A percentile compares a stretch with the other conserved stretches of the same genome.
Evolutionary conservation across 2,113 vertebrate species (phyloP).

Genomic region (Cyphomyrus plagiostoma): DNA sequence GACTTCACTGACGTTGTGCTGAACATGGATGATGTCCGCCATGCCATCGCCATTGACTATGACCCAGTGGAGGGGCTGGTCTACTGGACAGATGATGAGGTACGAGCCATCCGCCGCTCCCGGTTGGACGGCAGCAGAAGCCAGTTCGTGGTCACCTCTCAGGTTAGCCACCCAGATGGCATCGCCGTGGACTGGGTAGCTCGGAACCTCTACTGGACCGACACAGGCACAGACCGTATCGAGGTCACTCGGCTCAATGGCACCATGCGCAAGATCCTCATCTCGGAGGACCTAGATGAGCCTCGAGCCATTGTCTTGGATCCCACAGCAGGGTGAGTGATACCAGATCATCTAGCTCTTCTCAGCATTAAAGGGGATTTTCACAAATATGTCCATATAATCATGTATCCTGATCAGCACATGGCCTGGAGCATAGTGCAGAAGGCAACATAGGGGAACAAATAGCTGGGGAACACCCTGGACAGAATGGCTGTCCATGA

Average conservation of each 20-base stretch:
- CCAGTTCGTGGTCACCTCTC: slow-evolving; percentile 82
- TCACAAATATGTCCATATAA: background rate
- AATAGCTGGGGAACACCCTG: background rate
- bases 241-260: slow-evolving; percentile 93
- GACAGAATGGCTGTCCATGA: background rate
- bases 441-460: background rate
- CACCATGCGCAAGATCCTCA: slow-evolving; percentile 91
- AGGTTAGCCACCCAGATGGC: slow-evolving; percentile 88
- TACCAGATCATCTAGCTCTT: background rate
- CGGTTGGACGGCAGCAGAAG: slow-evolving; percentile 76
- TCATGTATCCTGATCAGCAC: background rate
- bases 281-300: slow-evolving; percentile 90
- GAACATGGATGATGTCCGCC: slow-evolving; percentile 85
- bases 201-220: slow-evolving; percentile 93
- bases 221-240: slow-evolving; percentile 91
- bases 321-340: slow-evolving; percentile 78
- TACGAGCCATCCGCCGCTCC: slow-evolving; percentile 82
- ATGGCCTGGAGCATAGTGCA: background rate
- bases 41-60: slow-evolving; percentile 94
- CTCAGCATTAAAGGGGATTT: background rate
- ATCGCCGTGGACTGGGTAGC: slow-evolving; percentile 95
- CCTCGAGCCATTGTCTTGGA: slow-evolving; percentile 91
- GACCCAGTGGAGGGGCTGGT: slow-evolving; percentile 87
- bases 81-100: slow-evolving; percentile 95
- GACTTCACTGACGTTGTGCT: slow-evolving; percentile 91